These are phyloP conservation scores for Aphrophora alni DNA, from an alignment of 2,888 invertebrate species.

Conservation along the genomic window DNA sequence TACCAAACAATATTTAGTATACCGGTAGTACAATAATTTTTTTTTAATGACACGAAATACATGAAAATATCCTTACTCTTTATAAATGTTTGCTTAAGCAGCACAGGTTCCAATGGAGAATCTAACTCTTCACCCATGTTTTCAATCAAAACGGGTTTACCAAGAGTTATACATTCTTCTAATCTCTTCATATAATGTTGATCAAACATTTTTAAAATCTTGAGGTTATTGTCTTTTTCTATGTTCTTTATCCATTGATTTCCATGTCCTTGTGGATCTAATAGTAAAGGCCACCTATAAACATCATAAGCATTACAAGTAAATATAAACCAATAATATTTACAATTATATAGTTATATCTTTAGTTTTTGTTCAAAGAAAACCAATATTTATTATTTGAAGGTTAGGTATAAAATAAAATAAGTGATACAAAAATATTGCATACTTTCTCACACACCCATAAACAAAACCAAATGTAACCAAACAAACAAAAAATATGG, in stretches of 20 bases:
- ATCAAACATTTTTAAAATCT: conserved; percentile 76
- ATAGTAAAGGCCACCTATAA: conserved; percentile 73
- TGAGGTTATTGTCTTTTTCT: conserved; percentile 75
- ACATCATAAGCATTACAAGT: not conserved
- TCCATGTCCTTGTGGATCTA: conserved; percentile 86
- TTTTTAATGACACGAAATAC: too few relatives aligned
- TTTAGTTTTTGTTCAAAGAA: too few relatives aligned
- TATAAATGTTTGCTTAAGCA: conserved; percentile 75
- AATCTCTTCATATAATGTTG: conserved; percentile 76
- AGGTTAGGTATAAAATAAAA: too few relatives aligned
- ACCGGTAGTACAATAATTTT: too few relatives aligned
- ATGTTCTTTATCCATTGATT: conserved; percentile 86
- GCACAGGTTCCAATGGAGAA: conserved; percentile 77
- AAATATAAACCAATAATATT: too few relatives aligned
- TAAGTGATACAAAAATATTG: too few relatives aligned
- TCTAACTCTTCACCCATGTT: conserved; percentile 79
- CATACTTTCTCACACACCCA: too few relatives aligned
- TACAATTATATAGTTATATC: too few relatives aligned
- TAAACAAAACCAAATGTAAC: too few relatives aligned
- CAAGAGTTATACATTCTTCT: conserved; percentile 76
- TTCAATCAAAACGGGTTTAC: conserved; percentile 78
- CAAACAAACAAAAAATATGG: too few relatives aligned
- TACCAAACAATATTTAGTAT: too few relatives aligned
- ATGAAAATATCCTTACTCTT: conserved; percentile 59
- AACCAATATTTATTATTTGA: too few relatives aligned